Evolutionary conservation across 2,888 invertebrate species (phyloP), one percentile per base, ranked within the genome.

Genomic region (Andrena dorsata): DNA sequence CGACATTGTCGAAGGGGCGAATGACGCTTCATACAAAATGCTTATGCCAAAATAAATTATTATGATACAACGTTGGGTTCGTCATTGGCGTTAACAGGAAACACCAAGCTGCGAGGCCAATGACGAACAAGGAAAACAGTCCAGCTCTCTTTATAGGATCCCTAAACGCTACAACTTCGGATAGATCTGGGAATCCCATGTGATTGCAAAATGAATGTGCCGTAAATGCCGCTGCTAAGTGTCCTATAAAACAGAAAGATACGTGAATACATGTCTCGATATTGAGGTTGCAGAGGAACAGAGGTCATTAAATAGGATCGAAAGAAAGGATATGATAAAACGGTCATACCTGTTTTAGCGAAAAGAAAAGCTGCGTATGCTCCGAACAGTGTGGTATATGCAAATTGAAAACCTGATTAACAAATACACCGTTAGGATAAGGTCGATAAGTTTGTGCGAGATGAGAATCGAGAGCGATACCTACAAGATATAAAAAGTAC

Each of bases 171-270:
- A 95, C 92, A 3, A 97, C 94, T 92, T 97, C 98, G 2, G 95
- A 95, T 85, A 99, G 95, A 93, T 98, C 97, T 0, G 99, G 99
- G 92, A 99, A 97, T 7, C 99, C 99, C 98, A 99, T 98, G 94
- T 98, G 97, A 94, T 99, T 99, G 94, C 99, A 99, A 94, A 98
- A 98, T 47, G 98, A 97, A 94, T 99, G 99, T 1, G 97, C 98
- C 20, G 98, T 94, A 88, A 98, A 96, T 2, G 98, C 97, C 0
- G 98, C 98, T 23, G 97, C 95, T 89, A 99, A 96, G 93, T 99
- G 98, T 51, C 98, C 98, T 96, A 94, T 47, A 28, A 56, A 56
- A 56, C 20, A 41, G 41, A 41, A 41, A 41, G 41, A 41, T 41
- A 16, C 1, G 16, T 41, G 41, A 41, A 41, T 41, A 41, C 41